Evolutionary conservation across 2,888 invertebrate genomes (phyloP), one percentile per base, ranked within the genome.

Genomic region (Eurois occulta): DNA sequence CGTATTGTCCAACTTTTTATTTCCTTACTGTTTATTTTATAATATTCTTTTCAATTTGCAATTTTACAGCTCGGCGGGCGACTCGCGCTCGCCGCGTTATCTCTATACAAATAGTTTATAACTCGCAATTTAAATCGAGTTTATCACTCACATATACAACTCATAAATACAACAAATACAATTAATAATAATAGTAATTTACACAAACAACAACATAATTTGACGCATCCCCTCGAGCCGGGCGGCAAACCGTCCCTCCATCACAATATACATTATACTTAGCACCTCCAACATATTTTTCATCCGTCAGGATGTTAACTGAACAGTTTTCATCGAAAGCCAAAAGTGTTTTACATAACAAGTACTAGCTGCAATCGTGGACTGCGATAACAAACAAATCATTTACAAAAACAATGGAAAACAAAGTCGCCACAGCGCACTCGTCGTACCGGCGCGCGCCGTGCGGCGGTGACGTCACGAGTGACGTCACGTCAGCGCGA

Each of bases 1-100:
- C 60, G 13, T 95, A 95, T 95, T 95, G 95, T 95, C 95, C 95
- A 95, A 95, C 94, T 94, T 93, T 95, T 95, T 95, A 95, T 94
- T 94, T 81, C 89, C 91, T 93, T 93, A 89, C 77, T 84, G 90
- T 91, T 89, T 90, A 89, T 86, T 88, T 90, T 84, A 90, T 87
- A 91, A 89, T 88, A 87, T 91, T 92, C 90, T 91, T 91, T 92
- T 91, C 87, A 90, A 88, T 90, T 93, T 91, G 91, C 89, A 90
- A 91, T 89, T 85, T 88, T 87, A 87, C 87, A 85, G 88, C 80
- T 77, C 80, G 87, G 88, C 83, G 85, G 73, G 80, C 82, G 84
- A 81, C 83, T 78, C 38, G 70, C 84, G 77, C 81, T 75, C 83
- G 73, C 84, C 78, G 78, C 75, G 80, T 85, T 87, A 78, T 75